Percentiles rank a stretch among this genome's conserved stretches.
Conservation (phyloP, 2,797 vertebrate genomes). For the Sphenopsis melanotis region DNA sequence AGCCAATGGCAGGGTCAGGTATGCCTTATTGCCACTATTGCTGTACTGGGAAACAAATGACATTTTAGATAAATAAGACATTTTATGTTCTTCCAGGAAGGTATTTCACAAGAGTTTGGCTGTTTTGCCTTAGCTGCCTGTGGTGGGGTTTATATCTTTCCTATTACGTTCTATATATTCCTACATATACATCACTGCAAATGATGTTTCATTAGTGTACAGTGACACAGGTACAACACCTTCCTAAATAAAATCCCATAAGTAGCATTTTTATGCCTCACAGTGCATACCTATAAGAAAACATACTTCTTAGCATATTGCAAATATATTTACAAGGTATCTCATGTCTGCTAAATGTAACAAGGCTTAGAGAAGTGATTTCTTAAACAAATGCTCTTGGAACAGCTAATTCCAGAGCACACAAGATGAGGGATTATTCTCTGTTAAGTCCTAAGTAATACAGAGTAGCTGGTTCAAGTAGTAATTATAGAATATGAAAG, state of each 20-base stretch:
- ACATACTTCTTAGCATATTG: background rate
- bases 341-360: conserved; percentile 9
- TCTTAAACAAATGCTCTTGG: conserved; percentile 54
- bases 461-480: conserved; percentile 47
- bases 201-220: background rate
- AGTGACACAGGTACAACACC: background rate
- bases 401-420: conserved; percentile 58
- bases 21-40: accelerated
- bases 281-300: background rate
- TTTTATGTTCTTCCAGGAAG: background rate
- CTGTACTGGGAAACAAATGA: accelerated
- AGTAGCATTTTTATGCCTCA: background rate
- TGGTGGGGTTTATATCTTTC: background rate
- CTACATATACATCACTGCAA: background rate
- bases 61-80: background rate
- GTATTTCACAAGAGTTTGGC: background rate
- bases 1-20: background rate
- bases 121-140: background rate
- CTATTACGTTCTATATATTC: background rate
- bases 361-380: conserved; percentile 42
- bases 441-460: conserved; percentile 42
- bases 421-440: conserved; percentile 44
- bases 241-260: background rate
- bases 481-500: conserved; percentile 50
- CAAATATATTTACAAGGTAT: background rate